These are phyloP conservation scores for Eupithecia inturbata DNA, from an alignment of 2,888 invertebrate species.

Conservation along the genomic window DNA sequence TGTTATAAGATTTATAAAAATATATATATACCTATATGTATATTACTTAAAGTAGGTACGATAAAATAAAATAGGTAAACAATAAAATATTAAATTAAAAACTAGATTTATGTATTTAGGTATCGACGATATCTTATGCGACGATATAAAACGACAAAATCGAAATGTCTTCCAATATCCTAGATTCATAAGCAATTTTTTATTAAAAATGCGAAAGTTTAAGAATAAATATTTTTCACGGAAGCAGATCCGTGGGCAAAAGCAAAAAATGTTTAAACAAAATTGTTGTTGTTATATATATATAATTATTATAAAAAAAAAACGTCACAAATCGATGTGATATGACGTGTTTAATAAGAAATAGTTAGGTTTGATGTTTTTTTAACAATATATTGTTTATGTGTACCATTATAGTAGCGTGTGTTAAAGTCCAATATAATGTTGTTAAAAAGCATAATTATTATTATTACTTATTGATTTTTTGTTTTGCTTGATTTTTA, in stretches of 20 bases:
- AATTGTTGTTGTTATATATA: background rate
- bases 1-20: too few species aligned
- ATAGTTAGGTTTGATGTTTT: background rate
- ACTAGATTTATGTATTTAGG: constrained; percentile 13
- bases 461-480: constrained; percentile 34
- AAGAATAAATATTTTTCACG: background rate
- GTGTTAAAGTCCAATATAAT: constrained; percentile 43
- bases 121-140: background rate
- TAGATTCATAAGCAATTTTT: background rate
- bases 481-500: constrained; percentile 31
- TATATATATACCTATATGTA: too few species aligned
- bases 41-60: too few species aligned
- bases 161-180: constrained; percentile 68
- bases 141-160: constrained; percentile 64
- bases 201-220: background rate
- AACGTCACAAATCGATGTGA: constrained; percentile 24
- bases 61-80: background rate
- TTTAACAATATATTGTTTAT: constrained; percentile 12
- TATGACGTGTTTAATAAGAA: constrained; percentile 9
- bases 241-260: background rate
- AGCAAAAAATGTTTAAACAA: background rate
- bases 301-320: background rate
- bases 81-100: constrained; percentile 4
- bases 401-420: constrained; percentile 30
- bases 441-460: constrained; percentile 33